Base-by-base conservation (phyloP, 2,113 vertebrate genomes). In the Pampusana beccarii region DNA sequence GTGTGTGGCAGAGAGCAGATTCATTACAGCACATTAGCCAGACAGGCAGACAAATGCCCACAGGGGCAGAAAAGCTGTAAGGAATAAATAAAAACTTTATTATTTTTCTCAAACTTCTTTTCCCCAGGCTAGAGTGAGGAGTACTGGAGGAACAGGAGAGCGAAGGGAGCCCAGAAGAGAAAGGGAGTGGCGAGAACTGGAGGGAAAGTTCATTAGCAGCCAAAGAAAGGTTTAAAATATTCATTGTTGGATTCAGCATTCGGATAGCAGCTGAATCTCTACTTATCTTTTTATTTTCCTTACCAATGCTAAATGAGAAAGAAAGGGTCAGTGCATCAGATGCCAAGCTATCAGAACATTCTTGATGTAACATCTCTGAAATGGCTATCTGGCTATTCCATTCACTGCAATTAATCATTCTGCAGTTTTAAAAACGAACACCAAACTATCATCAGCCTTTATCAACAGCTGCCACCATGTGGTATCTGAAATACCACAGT, bases 61-160 rank as follows among this genome's bases (percentile, higher is more conserved):
- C 92, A 96, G 97, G 96, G 95, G 83, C 92, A 96, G 90, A 97
- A 97, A 97, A 93, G 54, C 93, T 81, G 61, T 80, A 74, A 95
- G 93, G 93, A 97, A 97, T 97, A 97, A 97, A 97, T 97, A 97
- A 93, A 97, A 96, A 96, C 85, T 95, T 92, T 80, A 86, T 91
- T 94, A 92, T 93, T 95, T 94, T 92, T 91, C 91, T 86, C 72
- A 64, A 93, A 91, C 80, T 97, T 92, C 51, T 93, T 97, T 97
- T 96, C 96, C 95, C 51, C 82, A 94, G 96, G 96, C 95, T 90
- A 95, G 72, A 82, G 9, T 48, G 80, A 83, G 75, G 66, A 87
- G 92, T 90, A 89, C 40, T 78, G 91, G 70, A 95, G 88, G 56
- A 96, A 75, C 6, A 21, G 66, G 67, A 86, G 60, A 92, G 42